Conservation (phyloP, 2,888 invertebrate genomes). For the Pollenia amentaria region DNA sequence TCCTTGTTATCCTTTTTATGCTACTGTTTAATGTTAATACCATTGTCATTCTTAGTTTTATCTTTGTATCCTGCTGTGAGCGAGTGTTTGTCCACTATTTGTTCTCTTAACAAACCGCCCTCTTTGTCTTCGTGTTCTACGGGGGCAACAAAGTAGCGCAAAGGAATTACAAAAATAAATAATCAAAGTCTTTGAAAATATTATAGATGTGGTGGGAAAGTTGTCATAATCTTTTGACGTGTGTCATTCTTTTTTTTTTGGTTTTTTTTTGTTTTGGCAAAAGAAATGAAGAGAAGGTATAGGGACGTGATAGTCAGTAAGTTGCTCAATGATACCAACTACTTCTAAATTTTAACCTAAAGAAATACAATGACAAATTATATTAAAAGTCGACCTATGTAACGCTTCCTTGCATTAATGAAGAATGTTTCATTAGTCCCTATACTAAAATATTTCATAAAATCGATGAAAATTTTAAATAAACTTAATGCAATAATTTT, state of each 20-base stretch:
- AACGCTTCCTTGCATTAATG: no score
- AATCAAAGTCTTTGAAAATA: neutral
- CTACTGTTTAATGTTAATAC: constrained; percentile 60
- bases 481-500: no score
- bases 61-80: constrained; percentile 68
- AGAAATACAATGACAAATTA: neutral
- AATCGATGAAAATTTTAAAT: no score
- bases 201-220: constrained; percentile 75
- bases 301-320: neutral
- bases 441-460: no score
- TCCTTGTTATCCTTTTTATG: constrained; percentile 67
- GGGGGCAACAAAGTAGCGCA: constrained; percentile 50
- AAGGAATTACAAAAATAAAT: constrained; percentile 6
- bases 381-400: no score
- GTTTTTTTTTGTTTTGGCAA: neutral
- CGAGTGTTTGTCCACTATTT: constrained; percentile 63
- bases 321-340: constrained; percentile 38
- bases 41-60: constrained; percentile 51
- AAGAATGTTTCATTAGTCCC: no score
- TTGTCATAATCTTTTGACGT: constrained; percentile 79
- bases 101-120: constrained; percentile 33
- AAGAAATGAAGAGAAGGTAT: neutral
- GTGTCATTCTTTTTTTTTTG: constrained; percentile 60
- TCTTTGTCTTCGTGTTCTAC: constrained; percentile 8
- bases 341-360: neutral